Base-by-base conservation (phyloP, 2,888 invertebrate genomes). In the Eupithecia exiguata region DNA sequence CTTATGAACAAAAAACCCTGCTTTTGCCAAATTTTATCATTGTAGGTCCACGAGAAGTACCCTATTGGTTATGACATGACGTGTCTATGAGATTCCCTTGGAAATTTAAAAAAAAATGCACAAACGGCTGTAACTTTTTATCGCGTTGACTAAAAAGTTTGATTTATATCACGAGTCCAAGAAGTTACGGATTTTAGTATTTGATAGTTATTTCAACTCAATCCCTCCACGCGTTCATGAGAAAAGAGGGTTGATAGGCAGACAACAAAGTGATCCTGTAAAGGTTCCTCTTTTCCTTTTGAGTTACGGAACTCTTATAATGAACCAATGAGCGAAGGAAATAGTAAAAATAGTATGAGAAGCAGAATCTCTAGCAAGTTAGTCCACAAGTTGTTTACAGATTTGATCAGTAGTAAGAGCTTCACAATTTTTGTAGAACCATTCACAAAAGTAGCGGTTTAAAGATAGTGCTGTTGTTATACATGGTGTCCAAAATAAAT, bases 401-500 rank as follows among this genome's bases (percentile, higher is more conserved):
- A 12, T 21, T 21, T 10, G 4, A 53, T n/a, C 49, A 3, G n/a
- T 18, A 21, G 21, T 53, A 10, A 18, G 21, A 53, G 4, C 21
- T 21, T 53, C 5, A 21, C 40, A 5, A 21, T 10, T 53, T 12
- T 53, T 53, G 21, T 25, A 46, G 0, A 21, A 9, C 10, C 3
- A 53, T 53, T 21, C 21, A 21, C n/a, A 49, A 49, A 53, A 53
- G 1, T 21, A 12, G 53, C 12, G 21, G 21, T 53, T 49, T 53
- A 9, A 21, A 21, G 21, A 5, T 1, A 3, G 53, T 12, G 10
- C 1, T 3, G 49, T 49, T 58, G 58, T 58, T 25, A 25, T 58
- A 25, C 66, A 66, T 16, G 21, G 16, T 25, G 66, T 40, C 66
- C 66, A 25, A 43, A 66, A 66, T 66, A 16, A 40, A 25, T 18